Evolutionary conservation across 2,113 vertebrate species (phyloP), one percentile per base, ranked within the genome.

Genomic region (Cyanoramphus novaezelandiae): DNA sequence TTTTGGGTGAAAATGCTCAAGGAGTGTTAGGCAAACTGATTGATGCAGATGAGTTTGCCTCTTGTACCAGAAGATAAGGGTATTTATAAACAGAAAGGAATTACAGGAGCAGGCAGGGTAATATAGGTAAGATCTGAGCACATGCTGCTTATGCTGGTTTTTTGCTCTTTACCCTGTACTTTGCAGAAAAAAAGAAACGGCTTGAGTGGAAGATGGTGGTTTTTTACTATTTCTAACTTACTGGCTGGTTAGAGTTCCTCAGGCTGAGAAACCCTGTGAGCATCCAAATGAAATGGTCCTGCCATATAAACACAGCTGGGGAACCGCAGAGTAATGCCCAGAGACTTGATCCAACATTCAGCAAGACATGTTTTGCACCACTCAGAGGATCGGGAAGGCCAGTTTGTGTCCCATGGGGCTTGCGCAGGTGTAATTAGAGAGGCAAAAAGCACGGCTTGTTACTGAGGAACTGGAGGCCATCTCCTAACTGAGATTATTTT

Each of bases 241-340:
- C 35, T 50, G 17, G 6, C 33, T 77, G 59, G 75, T 53, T 35
- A 44, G 35, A 55, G 59, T 62, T 85, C 33, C 59, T 50, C 46
- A 78, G 76, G 28, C 52, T 86, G 70, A 64, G 60, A 78, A 69
- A 69, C 31, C 37, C 35, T 52, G 49, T 17, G 47, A 63, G n/a
- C 55, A 33, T 55, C 50, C 80, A 93, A 75, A 87, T 62, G 50
- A 76, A 55, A 57, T 6, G 39, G 35, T 55, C 41, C 44, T 75
- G 28, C 55, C 0, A 0, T 64, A 20, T 15, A 65, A 79, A 79
- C 31, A 12, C 0, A 2, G 14, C 49, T 1, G 1, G 76, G 17
- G 28, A 55, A 49, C 24, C 0, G 1, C 39, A 60, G 39, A 64
- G 19, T 49, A 19, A 49, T 44, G 62, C n/a, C 39, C 68, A 33